Conservation (phyloP, 37 sponge, comb jelly and placozoan species). For the Eunapius fragilis region DNA sequence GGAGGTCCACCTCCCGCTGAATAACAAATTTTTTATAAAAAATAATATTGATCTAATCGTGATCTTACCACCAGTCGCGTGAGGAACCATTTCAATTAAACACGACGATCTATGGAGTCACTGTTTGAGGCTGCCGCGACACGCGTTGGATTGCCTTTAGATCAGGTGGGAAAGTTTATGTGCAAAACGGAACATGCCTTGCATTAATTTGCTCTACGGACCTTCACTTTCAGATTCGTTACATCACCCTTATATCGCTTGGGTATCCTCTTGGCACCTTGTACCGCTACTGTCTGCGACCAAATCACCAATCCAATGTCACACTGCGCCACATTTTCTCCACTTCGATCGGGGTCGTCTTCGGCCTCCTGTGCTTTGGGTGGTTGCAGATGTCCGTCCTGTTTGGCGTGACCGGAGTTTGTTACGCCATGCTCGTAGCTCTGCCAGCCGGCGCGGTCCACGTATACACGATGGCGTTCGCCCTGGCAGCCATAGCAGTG, state of each 20-base stretch:
- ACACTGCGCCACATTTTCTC: constrained; percentile 29
- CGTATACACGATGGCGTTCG: constrained; percentile 65
- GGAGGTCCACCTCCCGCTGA: too few species aligned
- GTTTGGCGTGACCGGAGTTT: constrained; percentile 27
- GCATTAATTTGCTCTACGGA: not conserved
- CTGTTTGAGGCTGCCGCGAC: not conserved
- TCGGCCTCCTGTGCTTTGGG: constrained; percentile 66
- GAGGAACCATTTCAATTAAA: not conserved
- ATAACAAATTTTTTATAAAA: too few species aligned
- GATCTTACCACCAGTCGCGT: not conserved
- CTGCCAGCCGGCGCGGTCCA: not conserved
- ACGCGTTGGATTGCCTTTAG: not conserved
- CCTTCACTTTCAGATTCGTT: constrained; percentile 51
- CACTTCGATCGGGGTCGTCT: constrained; percentile 31
- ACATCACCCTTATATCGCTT: constrained; percentile 46
- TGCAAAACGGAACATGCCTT: too few species aligned
- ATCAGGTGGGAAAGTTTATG: not conserved
- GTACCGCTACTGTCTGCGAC: constrained; percentile 45
- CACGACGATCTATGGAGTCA: not conserved
- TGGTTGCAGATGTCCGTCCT: constrained; percentile 31
- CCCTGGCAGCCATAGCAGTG: constrained; percentile 35
- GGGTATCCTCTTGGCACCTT: constrained; percentile 40
- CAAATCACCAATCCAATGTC: constrained; percentile 21
- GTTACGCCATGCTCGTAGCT: constrained; percentile 37
- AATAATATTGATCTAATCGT: too few species aligned